phyloP scores from a whole-genome alignment of 2,113 vertebrate species.

The Trematocara unimaculatum region DNA sequence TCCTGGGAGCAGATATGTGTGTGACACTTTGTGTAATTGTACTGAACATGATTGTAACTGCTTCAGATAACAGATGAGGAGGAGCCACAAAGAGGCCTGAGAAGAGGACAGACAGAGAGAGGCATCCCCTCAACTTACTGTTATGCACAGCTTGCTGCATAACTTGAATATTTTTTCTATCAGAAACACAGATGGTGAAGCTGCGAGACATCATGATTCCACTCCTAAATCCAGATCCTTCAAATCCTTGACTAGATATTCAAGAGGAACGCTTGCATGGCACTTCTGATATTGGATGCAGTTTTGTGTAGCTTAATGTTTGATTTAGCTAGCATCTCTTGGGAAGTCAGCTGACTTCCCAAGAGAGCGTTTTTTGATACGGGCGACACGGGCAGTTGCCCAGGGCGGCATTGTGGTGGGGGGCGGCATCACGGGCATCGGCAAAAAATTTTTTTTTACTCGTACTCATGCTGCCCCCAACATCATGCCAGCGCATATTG shows the following conservation, averaged over 20 bases:
- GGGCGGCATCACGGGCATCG: neutral
- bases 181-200: neutral
- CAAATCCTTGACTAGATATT: neutral
- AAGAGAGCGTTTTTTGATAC: neutral
- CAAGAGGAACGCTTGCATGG: neutral
- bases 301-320: neutral
- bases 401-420: neutral
- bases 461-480: neutral
- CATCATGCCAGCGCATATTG: neutral
- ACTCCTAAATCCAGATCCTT: neutral
- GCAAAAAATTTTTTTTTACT: rapidly evolving
- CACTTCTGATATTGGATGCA: neutral
- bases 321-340: neutral
- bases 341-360: neutral
- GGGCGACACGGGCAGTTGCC: neutral
- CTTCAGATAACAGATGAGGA: neutral
- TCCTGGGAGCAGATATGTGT: neutral
- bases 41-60: neutral
- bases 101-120: neutral
- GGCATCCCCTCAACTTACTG: neutral
- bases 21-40: neutral
- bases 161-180: neutral
- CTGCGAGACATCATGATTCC: neutral
- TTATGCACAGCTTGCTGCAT: neutral
- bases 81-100: neutral